Evolutionary conservation across 2,888 invertebrate species (phyloP), one percentile per base, ranked within the genome.

Genomic region (Rhagonycha lutea): DNA sequence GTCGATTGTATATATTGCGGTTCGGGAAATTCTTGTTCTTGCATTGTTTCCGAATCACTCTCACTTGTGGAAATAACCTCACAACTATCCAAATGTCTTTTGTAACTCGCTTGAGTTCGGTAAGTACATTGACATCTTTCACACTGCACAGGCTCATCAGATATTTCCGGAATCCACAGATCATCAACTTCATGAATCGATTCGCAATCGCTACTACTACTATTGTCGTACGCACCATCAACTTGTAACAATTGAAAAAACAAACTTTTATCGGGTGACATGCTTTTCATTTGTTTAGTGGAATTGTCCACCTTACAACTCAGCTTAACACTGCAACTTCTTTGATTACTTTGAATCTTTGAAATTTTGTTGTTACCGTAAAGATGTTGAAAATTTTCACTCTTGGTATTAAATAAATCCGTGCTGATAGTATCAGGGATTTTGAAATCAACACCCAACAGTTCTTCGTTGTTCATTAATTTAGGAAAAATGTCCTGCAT

Each of bases 91-190:
- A 96, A 88, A 85, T 96, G 96, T 65, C 95, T 90, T 82, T 95
- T 93, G 83, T 94, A 96, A 72, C 95, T 95, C 76, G 94, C 93
- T 79, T 93, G 92, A 69, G 95, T 95, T 82, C 96, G 90, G 84
- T 96, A 96, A 2, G 95, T 95, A 84, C 96, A 94, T 83, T 95
- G 95, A 85, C 97, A 98, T 79, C 95, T 92, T 81, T 94, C 93
- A 87, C 97, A 98, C 83, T 95, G 94, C 0, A 97, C 96, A 8
- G 95, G 94, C 82, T 93, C 92, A 81, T 94, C 94, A 61, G 90
- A 89, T 72, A 90, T 89, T 68, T 90, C 90, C 60, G 89, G 80
- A 3, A 84, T 81, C 81, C 86, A 85, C 5, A 84, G 80, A 69
- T 82, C 81, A 68, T 83, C 82, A n/a, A 75, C 84, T 65, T 86